Base-by-base conservation (phyloP, 2,888 invertebrate species). In the Chironomus tentans region DNA sequence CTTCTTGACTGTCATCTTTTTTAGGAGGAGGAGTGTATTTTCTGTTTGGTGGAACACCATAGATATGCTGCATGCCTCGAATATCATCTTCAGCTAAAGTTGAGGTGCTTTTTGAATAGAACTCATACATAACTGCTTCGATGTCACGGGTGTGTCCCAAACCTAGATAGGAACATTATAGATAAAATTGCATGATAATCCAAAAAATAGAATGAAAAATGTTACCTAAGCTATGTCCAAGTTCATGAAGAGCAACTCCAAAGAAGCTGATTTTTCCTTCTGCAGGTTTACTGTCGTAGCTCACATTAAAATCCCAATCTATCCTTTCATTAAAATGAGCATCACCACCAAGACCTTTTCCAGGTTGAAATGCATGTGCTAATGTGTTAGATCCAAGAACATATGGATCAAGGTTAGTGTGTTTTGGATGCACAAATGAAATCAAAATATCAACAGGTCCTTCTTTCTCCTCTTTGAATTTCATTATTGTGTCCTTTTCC, bases 321-420 rank as follows among this genome's bases (percentile, higher is more conserved):
- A 47, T 7, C 7, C 22, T n/a, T 3, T 48, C 68, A 21, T 62
- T 62, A 48, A 68, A 38, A 48, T 74, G 74, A 10, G 28, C 68
- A 47, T 74, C 74, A 13, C 74, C 74, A 15, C 48, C 65, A 0
- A 74, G 1, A 2, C 22, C 68, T 1, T 12, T 0, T n/a, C 74
- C 74, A 6, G 74, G 74, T 68, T 13, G 61, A 48, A 74, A 74
- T 5, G 74, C 74, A 65, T 74, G 74, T 6, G 74, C 74, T 12
- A 74, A 13, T 21, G 22, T 15, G 18, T 18, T n/a, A 7, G 21
- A 15, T n/a, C 13, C 15, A 4, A 74, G 10, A 3, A 4, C 7
- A 48, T 68, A 74, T 2, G 46, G 46, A n/a, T 74, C 74, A 46
- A 74, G 22, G n/a, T 68, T 24, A 12, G 48, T 21, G 12, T 47